These are phyloP conservation scores for Bufo bufo DNA, from an alignment of 2,113 vertebrate species.

Conservation along the genomic window DNA sequence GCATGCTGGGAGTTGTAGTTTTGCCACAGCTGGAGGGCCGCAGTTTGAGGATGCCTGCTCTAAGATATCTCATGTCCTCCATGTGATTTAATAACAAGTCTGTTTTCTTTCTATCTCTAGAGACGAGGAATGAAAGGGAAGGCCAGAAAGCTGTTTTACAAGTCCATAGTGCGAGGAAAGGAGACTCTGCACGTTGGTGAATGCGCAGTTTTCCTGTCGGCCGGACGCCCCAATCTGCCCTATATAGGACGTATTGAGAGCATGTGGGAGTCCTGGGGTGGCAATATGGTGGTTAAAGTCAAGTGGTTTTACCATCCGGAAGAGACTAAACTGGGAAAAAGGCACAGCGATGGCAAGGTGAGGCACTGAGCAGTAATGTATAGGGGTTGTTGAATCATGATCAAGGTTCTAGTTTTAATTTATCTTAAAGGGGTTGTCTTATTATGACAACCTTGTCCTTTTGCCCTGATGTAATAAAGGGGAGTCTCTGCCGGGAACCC, in stretches of 20 bases:
- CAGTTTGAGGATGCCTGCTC: too few relatives aligned
- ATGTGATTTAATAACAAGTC: not conserved
- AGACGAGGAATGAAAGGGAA: conserved; percentile 95
- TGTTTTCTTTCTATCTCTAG: conserved; percentile 65
- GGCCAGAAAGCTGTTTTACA: conserved; percentile 95
- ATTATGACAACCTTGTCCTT: not conserved
- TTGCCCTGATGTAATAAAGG: too few relatives aligned
- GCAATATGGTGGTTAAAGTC: conserved; percentile 97
- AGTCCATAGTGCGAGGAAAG: conserved; percentile 92
- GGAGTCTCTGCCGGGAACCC: too few relatives aligned
- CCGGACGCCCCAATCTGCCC: conserved; percentile 90
- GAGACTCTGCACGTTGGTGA: conserved; percentile 90
- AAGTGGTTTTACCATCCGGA: conserved; percentile 99
- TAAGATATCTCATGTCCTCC: not conserved
- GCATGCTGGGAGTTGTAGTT: too few relatives aligned
- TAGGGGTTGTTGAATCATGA: not conserved
- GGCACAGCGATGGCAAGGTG: conserved; percentile 93
- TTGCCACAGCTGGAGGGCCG: too few relatives aligned
- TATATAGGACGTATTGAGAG: conserved; percentile 96
- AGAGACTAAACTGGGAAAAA: conserved; percentile 93
- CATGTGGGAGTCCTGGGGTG: conserved; percentile 97
- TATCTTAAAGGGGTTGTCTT: too few relatives aligned
- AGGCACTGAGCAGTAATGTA: conserved; percentile 36
- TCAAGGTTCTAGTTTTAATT: not conserved
- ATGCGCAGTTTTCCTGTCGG: conserved; percentile 95